Evolutionary conservation across 2,888 invertebrate genomes (phyloP).

Genomic region (Raillietiella orientalis): DNA sequence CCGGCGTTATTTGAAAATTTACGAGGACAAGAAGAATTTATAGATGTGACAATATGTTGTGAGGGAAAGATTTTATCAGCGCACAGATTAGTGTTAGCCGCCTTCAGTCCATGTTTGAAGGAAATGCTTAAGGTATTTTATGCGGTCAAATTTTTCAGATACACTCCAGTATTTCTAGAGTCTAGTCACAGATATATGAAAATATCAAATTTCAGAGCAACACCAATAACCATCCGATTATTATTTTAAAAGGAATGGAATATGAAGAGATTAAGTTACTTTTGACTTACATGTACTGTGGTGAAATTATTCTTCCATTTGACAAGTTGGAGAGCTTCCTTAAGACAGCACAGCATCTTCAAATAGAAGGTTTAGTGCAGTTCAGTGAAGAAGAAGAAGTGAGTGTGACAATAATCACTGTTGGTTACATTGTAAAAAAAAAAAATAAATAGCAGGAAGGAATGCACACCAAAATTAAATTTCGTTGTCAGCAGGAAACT

Average conservation of each 20-base stretch:
- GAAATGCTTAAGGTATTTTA: constrained; percentile 41
- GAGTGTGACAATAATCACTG: constrained; percentile 1
- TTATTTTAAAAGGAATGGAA: constrained; percentile 7
- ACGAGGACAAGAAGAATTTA: constrained; percentile 10
- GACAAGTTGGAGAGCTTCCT: constrained; percentile 8
- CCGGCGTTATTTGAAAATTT: background rate
- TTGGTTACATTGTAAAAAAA: background rate
- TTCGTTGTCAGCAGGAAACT: too few relatives aligned
- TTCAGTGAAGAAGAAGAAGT: background rate
- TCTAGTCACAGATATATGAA: too few relatives aligned
- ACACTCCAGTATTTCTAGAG: too few relatives aligned
- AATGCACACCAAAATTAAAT: too few relatives aligned
- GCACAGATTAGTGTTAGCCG: constrained; percentile 37
- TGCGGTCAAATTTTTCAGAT: too few relatives aligned
- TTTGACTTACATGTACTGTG: constrained; percentile 8
- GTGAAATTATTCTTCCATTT: constrained; percentile 7
- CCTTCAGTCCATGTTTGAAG: constrained; percentile 73
- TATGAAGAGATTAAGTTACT: constrained; percentile 7
- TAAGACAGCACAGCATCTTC: constrained; percentile 7
- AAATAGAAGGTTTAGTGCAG: constrained; percentile 7
- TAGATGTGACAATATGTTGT: constrained; percentile 12
- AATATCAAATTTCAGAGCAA: too few relatives aligned
- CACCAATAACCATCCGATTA: constrained; percentile 8
- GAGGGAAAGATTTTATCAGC: constrained; percentile 12
- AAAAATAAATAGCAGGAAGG: constrained; percentile 2